Evolutionary conservation across 2,888 invertebrate species (phyloP).

Genomic region (Geotrupes spiniger): DNA sequence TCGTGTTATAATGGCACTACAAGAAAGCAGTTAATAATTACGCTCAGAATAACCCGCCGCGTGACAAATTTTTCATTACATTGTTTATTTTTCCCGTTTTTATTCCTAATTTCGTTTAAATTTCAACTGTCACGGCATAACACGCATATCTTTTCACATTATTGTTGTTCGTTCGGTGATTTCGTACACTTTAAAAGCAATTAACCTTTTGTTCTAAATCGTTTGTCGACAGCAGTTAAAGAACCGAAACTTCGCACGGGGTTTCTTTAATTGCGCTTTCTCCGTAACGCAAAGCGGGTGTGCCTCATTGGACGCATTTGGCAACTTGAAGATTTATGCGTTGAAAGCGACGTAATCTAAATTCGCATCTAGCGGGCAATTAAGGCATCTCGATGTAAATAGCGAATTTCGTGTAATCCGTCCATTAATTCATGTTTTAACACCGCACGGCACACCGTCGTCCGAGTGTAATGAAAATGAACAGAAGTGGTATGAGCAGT

Average conservation of each 20-base stretch:
- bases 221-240: no score
- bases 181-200: no score
- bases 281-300: no score
- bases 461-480: constrained; percentile 20
- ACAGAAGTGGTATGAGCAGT: constrained; percentile 31
- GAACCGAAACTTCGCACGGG: no score
- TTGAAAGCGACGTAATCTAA: no score
- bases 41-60: background rate
- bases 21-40: constrained; percentile 7
- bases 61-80: background rate
- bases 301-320: no score
- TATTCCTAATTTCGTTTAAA: background rate
- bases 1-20: constrained; percentile 1
- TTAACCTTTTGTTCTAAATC: no score
- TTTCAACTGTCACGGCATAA: no score
- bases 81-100: background rate
- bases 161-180: no score
- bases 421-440: constrained; percentile 13
- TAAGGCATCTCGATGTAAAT: constrained; percentile 13
- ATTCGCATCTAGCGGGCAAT: constrained; percentile 1
- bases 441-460: constrained; percentile 7
- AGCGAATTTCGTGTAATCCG: constrained; percentile 11
- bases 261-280: no score
- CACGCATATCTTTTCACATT: no score
- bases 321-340: no score